Evolutionary conservation across 2,888 invertebrate species (phyloP), one percentile per base, ranked within the genome.

Genomic region (Machimus atricapillus): DNA sequence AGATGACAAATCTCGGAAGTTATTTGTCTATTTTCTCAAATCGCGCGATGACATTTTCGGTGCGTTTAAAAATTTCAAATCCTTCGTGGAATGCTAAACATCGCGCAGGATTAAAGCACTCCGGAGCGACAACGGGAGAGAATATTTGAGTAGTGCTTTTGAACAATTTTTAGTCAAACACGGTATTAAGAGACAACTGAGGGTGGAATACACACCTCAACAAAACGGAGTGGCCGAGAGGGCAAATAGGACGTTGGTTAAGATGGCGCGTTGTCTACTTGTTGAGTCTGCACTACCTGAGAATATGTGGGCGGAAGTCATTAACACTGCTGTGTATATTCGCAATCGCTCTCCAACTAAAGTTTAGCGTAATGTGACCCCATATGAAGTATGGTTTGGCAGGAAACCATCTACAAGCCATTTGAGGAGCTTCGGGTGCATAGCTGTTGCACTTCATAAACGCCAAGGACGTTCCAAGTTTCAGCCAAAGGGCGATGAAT

Each of bases 231-330:
- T 89, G 40, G 88, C 88, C 2, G 89, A 89, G 79, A 66, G 88
- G 8, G 88, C 86, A 5, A 89, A 89, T 31, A 66, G 88, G 37
- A 88, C 89, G 6, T 87, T 89, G 16, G 87, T 90, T 31, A 90
- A 91, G 16, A 88, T 89, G 85, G 89, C 90, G 6, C 88, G 90
- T 27, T 88, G 89, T 40, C 89, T 91, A 89, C 34, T 91, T 34
- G 19, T 89, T 1, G 87, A 89, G 31, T 86, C 89, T 40, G 88
- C 86, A 12, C 77, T 90, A 27, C 88, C 19, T 89, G 90, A 88
- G 78, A 40, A 87, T 31, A 87, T 90, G 34, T 90, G 90, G 87
- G 90, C 87, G 37, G 89, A 89, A 23, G 89, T 89, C 16, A 43
- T 88, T 14, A 87, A 86, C 3, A 89, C 89, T 31, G 88, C 89